Evolutionary conservation across 2,113 vertebrate species (phyloP).

Genomic region (Engystomops pustulosus): DNA sequence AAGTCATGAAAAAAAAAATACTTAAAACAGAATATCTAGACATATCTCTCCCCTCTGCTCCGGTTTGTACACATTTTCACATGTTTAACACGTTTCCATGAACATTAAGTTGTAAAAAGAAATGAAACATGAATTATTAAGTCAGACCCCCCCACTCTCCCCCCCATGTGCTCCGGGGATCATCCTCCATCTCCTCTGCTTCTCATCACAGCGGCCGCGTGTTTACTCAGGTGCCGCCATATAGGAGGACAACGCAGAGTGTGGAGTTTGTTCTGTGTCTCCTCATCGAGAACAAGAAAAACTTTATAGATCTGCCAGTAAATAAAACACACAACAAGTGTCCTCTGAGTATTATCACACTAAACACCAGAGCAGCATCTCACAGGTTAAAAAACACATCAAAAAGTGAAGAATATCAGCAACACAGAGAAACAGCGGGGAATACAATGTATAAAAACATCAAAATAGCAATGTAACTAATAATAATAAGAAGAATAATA

Average conservation of each 20-base stretch:
- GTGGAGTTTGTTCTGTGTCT: background rate
- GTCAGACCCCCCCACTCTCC: too few species aligned
- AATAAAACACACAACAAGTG: too few species aligned
- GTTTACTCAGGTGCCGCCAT: slow-evolving; percentile 1
- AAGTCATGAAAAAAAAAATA: too few species aligned
- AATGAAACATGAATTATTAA: slow-evolving; percentile 45
- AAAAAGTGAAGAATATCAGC: background rate
- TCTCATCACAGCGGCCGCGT: background rate
- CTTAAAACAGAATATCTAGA: too few species aligned
- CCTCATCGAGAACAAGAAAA: background rate
- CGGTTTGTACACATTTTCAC: background rate
- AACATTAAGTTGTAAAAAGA: slow-evolving; percentile 16
- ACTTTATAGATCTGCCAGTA: background rate
- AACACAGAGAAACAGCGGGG: background rate
- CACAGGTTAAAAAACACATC: too few species aligned
- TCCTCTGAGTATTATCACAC: too few species aligned
- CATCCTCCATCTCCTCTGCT: background rate
- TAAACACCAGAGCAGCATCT: slow-evolving; percentile 4
- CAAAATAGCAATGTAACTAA: too few species aligned
- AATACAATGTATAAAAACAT: too few species aligned
- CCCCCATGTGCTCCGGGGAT: background rate
- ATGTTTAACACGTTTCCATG: background rate
- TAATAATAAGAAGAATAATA: too few species aligned
- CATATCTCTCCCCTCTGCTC: background rate
- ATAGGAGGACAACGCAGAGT: slow-evolving; percentile 17